Percentiles rank a stretch among this genome's conserved stretches.
Conservation (phyloP, 2,797 vertebrate genomes). For the Philypnodon macrostomus region DNA sequence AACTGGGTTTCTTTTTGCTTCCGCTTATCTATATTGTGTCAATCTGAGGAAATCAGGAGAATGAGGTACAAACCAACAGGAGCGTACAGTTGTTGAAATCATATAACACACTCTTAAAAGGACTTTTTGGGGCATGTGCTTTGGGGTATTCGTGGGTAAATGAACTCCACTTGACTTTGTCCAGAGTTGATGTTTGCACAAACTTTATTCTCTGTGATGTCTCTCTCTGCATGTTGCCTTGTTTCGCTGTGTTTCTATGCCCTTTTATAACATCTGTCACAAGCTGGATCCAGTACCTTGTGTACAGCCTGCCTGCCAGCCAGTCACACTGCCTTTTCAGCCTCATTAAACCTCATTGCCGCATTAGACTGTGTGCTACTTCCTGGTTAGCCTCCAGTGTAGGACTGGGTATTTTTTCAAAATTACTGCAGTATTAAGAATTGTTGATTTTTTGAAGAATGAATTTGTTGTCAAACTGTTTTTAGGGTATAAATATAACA, state of each 20-base stretch:
- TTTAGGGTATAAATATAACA: too few species aligned
- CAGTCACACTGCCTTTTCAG: conserved; percentile 68
- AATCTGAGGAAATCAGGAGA: conserved; percentile 32
- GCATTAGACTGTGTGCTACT: conserved; percentile 50
- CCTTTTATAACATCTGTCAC: conserved; percentile 64
- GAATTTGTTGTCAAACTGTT: too few species aligned
- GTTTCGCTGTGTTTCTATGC: conserved; percentile 5
- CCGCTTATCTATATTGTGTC: conserved; percentile 25
- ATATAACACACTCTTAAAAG: conserved; percentile 31
- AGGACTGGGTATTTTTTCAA: too few species aligned
- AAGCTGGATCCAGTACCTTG: conserved; percentile 64
- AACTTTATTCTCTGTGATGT: conserved; percentile 58
- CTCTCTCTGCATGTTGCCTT: conserved; percentile 55
- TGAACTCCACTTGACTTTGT: conserved; percentile 66
- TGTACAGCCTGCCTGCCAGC: conserved; percentile 60
- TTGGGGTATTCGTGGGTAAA: conserved; percentile 35
- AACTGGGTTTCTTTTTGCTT: conserved; percentile 2
- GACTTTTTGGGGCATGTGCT: conserved; percentile 38
- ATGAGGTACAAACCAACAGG: conserved; percentile 23
- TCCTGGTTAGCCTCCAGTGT: conserved; percentile 55
- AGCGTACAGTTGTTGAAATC: conserved; percentile 29
- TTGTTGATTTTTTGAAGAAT: too few species aligned
- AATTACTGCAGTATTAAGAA: too few species aligned
- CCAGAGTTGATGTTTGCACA: conserved; percentile 54
- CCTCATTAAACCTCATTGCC: conserved; percentile 68